phyloP scores from a whole-genome alignment of 2,888 invertebrate genomes.

The Zhuqinia jingwanae region DNA sequence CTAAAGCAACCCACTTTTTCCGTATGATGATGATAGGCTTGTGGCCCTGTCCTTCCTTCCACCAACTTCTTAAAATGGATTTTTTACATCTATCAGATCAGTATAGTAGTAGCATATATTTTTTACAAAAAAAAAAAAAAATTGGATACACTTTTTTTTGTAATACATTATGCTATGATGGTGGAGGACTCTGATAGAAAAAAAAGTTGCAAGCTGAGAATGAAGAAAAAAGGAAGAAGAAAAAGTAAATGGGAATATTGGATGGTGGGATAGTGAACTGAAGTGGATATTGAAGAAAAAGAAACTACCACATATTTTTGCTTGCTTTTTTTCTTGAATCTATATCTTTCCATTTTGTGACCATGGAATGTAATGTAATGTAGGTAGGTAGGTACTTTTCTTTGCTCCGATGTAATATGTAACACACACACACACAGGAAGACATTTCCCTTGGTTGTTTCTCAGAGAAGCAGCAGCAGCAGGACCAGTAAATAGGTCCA shows the following conservation, averaged over 20 bases:
- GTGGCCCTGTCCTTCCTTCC: not conserved
- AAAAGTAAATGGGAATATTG: constrained; percentile 24
- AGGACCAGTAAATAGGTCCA: not conserved
- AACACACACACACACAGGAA: no score
- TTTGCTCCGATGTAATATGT: constrained; percentile 1
- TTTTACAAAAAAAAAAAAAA: not conserved
- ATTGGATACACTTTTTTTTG: not conserved
- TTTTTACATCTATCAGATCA: no score
- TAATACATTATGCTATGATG: not conserved
- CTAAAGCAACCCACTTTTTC: constrained; percentile 30
- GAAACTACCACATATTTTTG: constrained; percentile 3
- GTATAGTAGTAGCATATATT: no score
- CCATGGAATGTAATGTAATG: no score
- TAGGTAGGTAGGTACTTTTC: not conserved
- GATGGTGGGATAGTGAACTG: not conserved
- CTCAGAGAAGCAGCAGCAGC: not conserved
- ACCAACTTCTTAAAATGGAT: constrained; percentile 11
- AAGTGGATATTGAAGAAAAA: not conserved
- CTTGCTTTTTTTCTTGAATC: constrained; percentile 3
- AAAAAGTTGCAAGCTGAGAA: not conserved
- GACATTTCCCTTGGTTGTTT: constrained; percentile 30
- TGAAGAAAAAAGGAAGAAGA: no score
- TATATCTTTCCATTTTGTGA: not conserved
- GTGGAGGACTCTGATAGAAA: not conserved
- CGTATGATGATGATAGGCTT: constrained; percentile 3